Evolutionary conservation across 2,797 vertebrate species (phyloP).

Genomic region (Chrosomus eos): DNA sequence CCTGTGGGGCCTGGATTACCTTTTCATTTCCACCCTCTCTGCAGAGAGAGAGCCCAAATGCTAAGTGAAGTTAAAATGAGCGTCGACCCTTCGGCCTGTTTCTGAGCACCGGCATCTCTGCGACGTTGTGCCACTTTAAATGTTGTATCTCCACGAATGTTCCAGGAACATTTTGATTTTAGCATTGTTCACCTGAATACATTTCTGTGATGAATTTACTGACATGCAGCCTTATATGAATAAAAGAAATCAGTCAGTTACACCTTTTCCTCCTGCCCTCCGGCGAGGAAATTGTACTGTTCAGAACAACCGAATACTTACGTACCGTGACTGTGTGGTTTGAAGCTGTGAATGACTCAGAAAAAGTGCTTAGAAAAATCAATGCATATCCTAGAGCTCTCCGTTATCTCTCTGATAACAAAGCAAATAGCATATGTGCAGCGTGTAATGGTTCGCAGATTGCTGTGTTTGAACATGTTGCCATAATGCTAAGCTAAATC

Average conservation of each 20-base stretch:
- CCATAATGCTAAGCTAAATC: neutral
- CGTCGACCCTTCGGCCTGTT: slow-evolving; percentile 28
- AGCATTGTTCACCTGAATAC: slow-evolving; percentile 22
- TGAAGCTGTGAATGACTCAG: slow-evolving; percentile 14
- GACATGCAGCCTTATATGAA: slow-evolving; percentile 22
- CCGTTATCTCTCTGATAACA: neutral
- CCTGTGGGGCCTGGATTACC: slow-evolving; percentile 71
- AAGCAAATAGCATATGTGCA: slow-evolving; percentile 4
- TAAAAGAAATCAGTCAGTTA: slow-evolving; percentile 43
- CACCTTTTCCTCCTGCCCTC: slow-evolving; percentile 4
- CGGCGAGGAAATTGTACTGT: slow-evolving; percentile 19
- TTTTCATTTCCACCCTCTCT: slow-evolving; percentile 66
- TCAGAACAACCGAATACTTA: slow-evolving; percentile 12
- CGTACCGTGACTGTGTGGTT: neutral
- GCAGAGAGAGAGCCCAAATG: slow-evolving; percentile 25
- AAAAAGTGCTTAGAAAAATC: neutral
- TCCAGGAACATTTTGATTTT: neutral
- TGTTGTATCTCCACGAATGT: slow-evolving; percentile 12
- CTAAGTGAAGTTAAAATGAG: slow-evolving; percentile 52
- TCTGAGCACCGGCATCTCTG: slow-evolving; percentile 36
- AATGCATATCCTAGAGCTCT: neutral
- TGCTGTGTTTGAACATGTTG: slow-evolving; percentile 4
- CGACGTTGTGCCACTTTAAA: slow-evolving; percentile 32
- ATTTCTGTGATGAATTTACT: slow-evolving; percentile 22
- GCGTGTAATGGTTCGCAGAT: neutral